Conservation (phyloP, 1,140 invertebrate species). For the Drosophila rufa region DNA sequence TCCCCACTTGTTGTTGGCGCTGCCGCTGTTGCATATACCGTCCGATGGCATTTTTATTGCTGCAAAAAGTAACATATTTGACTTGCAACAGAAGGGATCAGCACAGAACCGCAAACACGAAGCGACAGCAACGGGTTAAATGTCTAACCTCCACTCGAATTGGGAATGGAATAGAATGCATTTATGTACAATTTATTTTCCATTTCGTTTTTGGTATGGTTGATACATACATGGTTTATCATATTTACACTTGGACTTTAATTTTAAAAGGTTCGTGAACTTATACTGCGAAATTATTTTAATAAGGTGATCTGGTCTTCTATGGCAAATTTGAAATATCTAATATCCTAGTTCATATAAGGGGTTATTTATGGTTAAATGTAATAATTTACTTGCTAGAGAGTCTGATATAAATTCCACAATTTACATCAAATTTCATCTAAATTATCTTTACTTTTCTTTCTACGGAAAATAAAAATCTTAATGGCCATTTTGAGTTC, state of each 20-base stretch:
- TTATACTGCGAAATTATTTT: neutral
- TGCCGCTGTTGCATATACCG: conserved; percentile 36
- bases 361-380: too few species aligned
- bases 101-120: conserved; percentile 30
- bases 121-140: conserved; percentile 33
- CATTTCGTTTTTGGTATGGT: neutral
- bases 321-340: neutral
- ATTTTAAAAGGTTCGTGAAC: neutral
- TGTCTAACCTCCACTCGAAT: conserved; percentile 48
- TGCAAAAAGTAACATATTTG: conserved; percentile 59
- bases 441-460: neutral
- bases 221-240: neutral
- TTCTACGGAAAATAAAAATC: neutral
- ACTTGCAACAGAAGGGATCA: conserved; percentile 55
- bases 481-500: neutral
- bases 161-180: conserved; percentile 58
- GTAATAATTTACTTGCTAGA: too few species aligned
- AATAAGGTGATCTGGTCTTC: neutral
- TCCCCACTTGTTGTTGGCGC: conserved; percentile 22
- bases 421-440: too few species aligned
- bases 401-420: too few species aligned
- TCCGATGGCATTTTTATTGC: conserved; percentile 76
- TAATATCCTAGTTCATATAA: too few species aligned
- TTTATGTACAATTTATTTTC: conserved; percentile 45
- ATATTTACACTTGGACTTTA: neutral